phyloP scores from a whole-genome alignment of 2,888 invertebrate species.

The Notocelia uddmanniana region DNA sequence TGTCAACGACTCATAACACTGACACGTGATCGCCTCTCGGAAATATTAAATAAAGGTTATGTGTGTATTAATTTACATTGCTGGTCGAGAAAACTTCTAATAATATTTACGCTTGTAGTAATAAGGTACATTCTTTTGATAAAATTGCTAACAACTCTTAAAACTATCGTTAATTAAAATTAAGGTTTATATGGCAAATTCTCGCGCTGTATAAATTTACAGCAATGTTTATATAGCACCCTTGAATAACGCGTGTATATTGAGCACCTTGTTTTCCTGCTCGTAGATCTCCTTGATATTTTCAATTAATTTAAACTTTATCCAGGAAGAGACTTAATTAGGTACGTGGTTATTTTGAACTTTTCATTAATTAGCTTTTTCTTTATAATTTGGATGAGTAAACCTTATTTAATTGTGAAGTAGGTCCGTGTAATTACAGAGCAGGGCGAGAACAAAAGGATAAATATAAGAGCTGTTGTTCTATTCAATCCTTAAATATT shows the following conservation, averaged over 20 bases:
- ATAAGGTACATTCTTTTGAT: too few species aligned
- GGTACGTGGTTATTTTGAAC: conserved; percentile 54
- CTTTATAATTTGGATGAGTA: conserved; percentile 52
- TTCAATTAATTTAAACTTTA: neutral
- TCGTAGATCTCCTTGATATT: neutral
- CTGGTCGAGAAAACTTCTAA: too few species aligned
- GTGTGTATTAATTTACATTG: too few species aligned
- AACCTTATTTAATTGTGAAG: conserved; percentile 59
- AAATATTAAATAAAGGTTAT: too few species aligned
- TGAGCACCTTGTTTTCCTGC: neutral
- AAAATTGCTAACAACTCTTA: too few species aligned
- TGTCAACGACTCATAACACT: too few species aligned
- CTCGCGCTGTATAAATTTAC: neutral
- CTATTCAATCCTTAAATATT: conserved; percentile 43
- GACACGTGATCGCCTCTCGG: too few species aligned
- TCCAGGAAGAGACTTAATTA: conserved; percentile 47
- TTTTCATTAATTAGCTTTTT: conserved; percentile 58
- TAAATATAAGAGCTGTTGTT: conserved; percentile 39
- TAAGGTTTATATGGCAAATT: too few species aligned
- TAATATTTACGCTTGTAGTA: too few species aligned
- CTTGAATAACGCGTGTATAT: neutral
- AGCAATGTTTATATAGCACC: neutral
- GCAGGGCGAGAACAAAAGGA: conserved; percentile 48
- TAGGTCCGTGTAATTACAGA: conserved; percentile 51
- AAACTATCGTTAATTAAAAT: too few species aligned